Evolutionary conservation across 2,797 vertebrate genomes (phyloP).

Genomic region (Discoglossus pictus): DNA sequence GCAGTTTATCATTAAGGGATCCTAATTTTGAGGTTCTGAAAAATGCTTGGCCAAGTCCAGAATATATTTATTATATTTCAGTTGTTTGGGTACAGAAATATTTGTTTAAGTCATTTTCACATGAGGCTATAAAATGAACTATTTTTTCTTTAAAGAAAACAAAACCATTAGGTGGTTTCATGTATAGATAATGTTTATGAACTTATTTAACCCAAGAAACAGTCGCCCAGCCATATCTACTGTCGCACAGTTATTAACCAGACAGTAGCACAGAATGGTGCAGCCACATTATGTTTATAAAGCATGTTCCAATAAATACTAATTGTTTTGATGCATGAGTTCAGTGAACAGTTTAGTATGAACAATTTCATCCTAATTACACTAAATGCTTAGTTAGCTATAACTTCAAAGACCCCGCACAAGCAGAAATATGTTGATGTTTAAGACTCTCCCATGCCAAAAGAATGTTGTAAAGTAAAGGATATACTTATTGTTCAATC

Average conservation of each 20-base stretch:
- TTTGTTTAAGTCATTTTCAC: slow-evolving; percentile 40
- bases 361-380: slow-evolving; percentile 20
- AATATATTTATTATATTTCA: slow-evolving; percentile 38
- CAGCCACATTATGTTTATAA: slow-evolving; percentile 14
- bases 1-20: slow-evolving; percentile 27
- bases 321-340: slow-evolving; percentile 11
- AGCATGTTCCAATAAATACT: slow-evolving; percentile 13
- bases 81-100: slow-evolving; percentile 27
- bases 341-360: slow-evolving; percentile 17
- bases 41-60: slow-evolving; percentile 30
- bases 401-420: too few relatives aligned
- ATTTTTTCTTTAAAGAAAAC: slow-evolving; percentile 17
- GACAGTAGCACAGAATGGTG: not conserved
- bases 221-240: not conserved
- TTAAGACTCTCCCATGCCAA: too few relatives aligned
- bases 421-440: too few relatives aligned
- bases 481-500: too few relatives aligned
- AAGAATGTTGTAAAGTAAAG: too few relatives aligned
- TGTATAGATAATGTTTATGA: slow-evolving; percentile 13
- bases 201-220: slow-evolving; percentile 25
- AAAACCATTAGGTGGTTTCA: not conserved
- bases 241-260: slow-evolving; percentile 2
- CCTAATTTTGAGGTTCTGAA: slow-evolving; percentile 29
- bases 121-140: slow-evolving; percentile 19
- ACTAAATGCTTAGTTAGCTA: not conserved